These are phyloP conservation scores for Leptopilina syphax DNA, from an alignment of 2,888 invertebrate genomes.

Conservation along the genomic window DNA sequence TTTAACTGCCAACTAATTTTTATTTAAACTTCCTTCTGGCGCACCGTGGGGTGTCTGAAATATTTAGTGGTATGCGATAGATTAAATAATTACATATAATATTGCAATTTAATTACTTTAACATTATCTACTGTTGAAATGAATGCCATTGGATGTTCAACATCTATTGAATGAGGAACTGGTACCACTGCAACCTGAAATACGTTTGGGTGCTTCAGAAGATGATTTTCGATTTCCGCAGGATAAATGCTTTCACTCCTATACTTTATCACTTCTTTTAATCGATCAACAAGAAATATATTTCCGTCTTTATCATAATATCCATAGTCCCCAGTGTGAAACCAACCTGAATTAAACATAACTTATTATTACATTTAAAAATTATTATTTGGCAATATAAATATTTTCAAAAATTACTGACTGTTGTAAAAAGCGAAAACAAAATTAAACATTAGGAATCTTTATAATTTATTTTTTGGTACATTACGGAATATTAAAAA, in stretches of 20 bases:
- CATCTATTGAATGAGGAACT: slow-evolving; percentile 58
- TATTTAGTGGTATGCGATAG: too few relatives aligned
- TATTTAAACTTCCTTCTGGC: too few relatives aligned
- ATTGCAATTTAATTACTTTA: slow-evolving; percentile 41
- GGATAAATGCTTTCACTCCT: slow-evolving; percentile 64
- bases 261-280: slow-evolving; percentile 67
- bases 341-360: slow-evolving; percentile 57
- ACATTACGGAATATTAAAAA: too few relatives aligned
- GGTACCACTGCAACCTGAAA: slow-evolving; percentile 62
- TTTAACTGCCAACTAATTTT: too few relatives aligned
- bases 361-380: neutral
- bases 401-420: too few relatives aligned
- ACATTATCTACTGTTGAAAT: slow-evolving; percentile 52
- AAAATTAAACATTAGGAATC: too few relatives aligned
- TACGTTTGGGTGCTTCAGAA: slow-evolving; percentile 60
- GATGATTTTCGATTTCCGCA: slow-evolving; percentile 63
- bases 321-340: slow-evolving; percentile 66
- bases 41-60: too few relatives aligned
- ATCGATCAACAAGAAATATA: slow-evolving; percentile 65
- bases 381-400: too few relatives aligned
- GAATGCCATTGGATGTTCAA: slow-evolving; percentile 64
- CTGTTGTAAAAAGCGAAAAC: too few relatives aligned
- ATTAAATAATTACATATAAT: neutral
- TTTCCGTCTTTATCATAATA: slow-evolving; percentile 65
- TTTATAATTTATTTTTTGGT: too few relatives aligned